Evolutionary conservation across 2,113 vertebrate species (phyloP), one percentile per base, ranked within the genome.

Genomic region (Amblyopsis rosae): DNA sequence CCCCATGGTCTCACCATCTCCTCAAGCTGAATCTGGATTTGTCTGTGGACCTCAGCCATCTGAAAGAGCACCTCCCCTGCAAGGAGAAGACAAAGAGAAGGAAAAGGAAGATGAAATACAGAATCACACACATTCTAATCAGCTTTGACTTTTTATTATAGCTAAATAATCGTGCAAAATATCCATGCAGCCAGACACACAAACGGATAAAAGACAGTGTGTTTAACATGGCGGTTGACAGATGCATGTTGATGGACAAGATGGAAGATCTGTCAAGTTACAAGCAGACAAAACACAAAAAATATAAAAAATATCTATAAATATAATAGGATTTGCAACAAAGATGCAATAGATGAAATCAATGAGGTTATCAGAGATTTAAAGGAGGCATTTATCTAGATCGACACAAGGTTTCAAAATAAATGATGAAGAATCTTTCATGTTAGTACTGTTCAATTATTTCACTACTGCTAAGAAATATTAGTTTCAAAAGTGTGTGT

Each of bases 21-120:
- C 68, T 99, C 98, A 51, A 99, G 87, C 87, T 99, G 97, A 87
- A 96, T 96, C 86, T 99, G 98, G 82, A 99, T 98, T 92, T 99
- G 97, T 81, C 97, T 83, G 92, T 99, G 98, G 66, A 99, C 96
- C 70, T 99, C 97, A 0, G 98, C 98, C 97, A 99, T 99, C 93
- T 99, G 98, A 90, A 99, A 99, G 9, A 99, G 96, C n/a, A 98
- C 96, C 0, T 99, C 98, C 84, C 98, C 98, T 99, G 92, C n/a
- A 76, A 73, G 84, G 75, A 85, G 53, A 69, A 60, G 53, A 73
- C 62, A 73, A 59, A 71, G 45, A 79, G 1, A 59, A 74, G 47
- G 48, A 19, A 69, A 19, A 80, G 59, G 73, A 54, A 50, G 64
- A 80, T 33, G 73, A 49, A 46, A 67, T 15, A 73, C 45, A 71